phyloP scores from a whole-genome alignment of 2,888 invertebrate genomes.

The Synergus japonicus region DNA sequence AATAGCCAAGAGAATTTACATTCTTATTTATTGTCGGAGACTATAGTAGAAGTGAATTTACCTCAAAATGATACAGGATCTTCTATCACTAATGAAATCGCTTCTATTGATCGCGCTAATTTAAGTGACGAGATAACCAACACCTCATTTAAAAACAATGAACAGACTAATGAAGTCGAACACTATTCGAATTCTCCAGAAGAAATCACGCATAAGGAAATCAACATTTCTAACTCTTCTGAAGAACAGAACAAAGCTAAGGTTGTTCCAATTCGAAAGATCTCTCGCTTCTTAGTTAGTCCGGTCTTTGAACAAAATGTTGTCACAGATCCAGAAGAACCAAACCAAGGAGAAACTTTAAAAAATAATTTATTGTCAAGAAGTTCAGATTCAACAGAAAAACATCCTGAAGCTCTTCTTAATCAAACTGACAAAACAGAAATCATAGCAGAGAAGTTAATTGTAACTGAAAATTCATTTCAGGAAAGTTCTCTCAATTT shows the following conservation, averaged over 20 bases:
- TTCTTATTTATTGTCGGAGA: constrained; percentile 58
- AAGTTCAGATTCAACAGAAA: background rate
- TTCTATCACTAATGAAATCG: constrained; percentile 24
- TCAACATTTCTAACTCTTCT: constrained; percentile 44
- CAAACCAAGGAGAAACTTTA: background rate
- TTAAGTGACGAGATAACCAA: background rate
- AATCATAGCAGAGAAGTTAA: background rate
- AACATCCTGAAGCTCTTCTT: background rate
- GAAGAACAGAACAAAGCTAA: constrained; percentile 60
- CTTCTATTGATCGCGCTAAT: constrained; percentile 1
- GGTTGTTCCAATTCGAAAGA: constrained; percentile 81
- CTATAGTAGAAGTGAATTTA: constrained; percentile 56
- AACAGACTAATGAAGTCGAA: constrained; percentile 39
- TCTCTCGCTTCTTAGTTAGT: constrained; percentile 90
- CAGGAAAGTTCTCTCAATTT: background rate
- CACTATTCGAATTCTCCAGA: constrained; percentile 4
- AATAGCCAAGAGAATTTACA: constrained; percentile 67
- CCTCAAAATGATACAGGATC: constrained; percentile 51
- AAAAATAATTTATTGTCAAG: background rate
- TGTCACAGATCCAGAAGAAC: constrained; percentile 38
- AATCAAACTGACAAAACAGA: background rate
- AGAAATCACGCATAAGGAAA: constrained; percentile 43
- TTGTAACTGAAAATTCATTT: background rate
- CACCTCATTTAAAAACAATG: constrained; percentile 37
- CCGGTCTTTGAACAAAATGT: constrained; percentile 83